phyloP scores from a whole-genome alignment of 2,888 invertebrate genomes.

The Drosophila demipolita region DNA sequence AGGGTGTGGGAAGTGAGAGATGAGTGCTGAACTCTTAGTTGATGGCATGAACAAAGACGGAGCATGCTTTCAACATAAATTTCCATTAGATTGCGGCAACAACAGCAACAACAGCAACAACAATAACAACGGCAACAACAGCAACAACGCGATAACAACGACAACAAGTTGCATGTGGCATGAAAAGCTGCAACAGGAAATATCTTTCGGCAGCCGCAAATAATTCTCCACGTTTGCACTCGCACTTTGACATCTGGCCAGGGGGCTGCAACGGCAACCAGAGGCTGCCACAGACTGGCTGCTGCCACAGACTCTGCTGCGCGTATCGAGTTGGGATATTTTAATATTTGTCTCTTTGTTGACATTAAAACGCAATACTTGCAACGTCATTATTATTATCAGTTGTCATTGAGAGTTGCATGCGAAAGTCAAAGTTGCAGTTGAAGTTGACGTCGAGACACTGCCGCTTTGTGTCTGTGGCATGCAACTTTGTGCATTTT shows the following conservation, averaged over 20 bases:
- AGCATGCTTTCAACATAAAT: slow-evolving; percentile 80
- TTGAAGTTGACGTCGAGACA: slow-evolving; percentile 12
- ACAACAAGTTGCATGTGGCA: slow-evolving; percentile 73
- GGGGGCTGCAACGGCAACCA: slow-evolving; percentile 19
- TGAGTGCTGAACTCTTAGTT: slow-evolving; percentile 36
- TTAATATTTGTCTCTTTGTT: slow-evolving; percentile 79
- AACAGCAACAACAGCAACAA: slow-evolving; percentile 22
- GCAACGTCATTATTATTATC: slow-evolving; percentile 77
- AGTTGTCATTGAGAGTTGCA: slow-evolving; percentile 39
- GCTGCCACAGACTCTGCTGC: slow-evolving; percentile 16
- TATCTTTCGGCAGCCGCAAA: slow-evolving; percentile 79
- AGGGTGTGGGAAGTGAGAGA: slow-evolving; percentile 7
- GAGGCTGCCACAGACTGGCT: neutral
- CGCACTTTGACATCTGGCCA: slow-evolving; percentile 76
- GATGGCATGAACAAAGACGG: slow-evolving; percentile 50
- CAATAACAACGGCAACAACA: slow-evolving; percentile 5
- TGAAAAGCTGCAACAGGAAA: slow-evolving; percentile 74
- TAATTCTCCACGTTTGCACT: slow-evolving; percentile 78
- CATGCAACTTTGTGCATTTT: slow-evolving; percentile 63
- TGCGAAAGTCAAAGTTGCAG: slow-evolving; percentile 24
- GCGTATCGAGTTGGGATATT: slow-evolving; percentile 52
- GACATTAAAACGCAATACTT: slow-evolving; percentile 80
- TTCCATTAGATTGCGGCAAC: slow-evolving; percentile 73
- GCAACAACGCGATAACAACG: slow-evolving; percentile 2
- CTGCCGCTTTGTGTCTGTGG: slow-evolving; percentile 21